phyloP scores from a whole-genome alignment of 2,888 invertebrate genomes.

The Calliscelio sp. region DNA sequence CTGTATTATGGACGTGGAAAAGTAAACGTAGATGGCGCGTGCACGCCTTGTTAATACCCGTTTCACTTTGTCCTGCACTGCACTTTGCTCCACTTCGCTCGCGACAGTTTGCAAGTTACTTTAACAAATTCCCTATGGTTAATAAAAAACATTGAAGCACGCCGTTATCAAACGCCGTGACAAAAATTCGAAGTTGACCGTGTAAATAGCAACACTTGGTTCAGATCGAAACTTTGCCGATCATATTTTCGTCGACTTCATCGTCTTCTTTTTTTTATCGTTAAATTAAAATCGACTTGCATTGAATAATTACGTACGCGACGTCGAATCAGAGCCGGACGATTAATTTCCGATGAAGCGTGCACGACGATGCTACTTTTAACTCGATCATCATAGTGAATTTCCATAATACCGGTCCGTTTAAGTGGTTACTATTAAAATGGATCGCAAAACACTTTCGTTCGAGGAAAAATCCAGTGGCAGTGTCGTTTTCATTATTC shows the following conservation, averaged over 20 bases:
- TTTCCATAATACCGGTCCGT: slow-evolving; percentile 11
- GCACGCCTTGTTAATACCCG: slow-evolving; percentile 38
- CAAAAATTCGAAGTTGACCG: neutral
- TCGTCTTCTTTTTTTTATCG: too few species aligned
- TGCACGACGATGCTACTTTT: neutral
- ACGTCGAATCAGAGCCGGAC: slow-evolving; percentile 3
- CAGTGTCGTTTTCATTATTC: slow-evolving; percentile 71
- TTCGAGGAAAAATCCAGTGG: slow-evolving; percentile 45
- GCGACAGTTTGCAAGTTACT: slow-evolving; percentile 17
- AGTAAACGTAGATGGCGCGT: slow-evolving; percentile 28
- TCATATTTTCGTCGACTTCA: neutral
- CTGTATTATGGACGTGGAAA: too few species aligned
- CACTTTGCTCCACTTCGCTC: slow-evolving; percentile 30
- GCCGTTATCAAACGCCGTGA: slow-evolving; percentile 5
- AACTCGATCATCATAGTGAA: slow-evolving; percentile 2
- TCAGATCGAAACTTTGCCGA: neutral
- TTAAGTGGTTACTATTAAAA: slow-evolving; percentile 36
- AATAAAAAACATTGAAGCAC: slow-evolving; percentile 14
- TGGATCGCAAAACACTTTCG: slow-evolving; percentile 53
- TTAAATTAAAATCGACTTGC: neutral
- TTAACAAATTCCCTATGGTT: slow-evolving; percentile 9
- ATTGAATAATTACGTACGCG: neutral
- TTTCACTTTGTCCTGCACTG: slow-evolving; percentile 52
- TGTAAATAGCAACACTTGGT: neutral
- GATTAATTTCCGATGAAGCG: slow-evolving; percentile 11